Evolutionary conservation across 2,113 vertebrate genomes (phyloP).

Genomic region (Macaca mulatta): DNA sequence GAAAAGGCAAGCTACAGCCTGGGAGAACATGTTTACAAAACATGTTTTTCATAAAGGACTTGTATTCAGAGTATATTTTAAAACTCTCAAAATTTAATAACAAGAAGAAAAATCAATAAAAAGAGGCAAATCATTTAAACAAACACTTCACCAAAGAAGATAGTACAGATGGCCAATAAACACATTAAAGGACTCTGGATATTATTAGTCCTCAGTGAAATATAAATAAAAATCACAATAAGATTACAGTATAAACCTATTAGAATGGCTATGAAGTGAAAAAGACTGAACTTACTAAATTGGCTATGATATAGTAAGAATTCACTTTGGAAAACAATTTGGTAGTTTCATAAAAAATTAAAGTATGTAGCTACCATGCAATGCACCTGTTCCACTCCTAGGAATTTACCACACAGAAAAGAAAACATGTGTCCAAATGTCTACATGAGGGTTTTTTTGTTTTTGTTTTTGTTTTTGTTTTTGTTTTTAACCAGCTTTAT

Average conservation of each 20-base stretch:
- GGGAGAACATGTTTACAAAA: not conserved
- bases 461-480: not conserved
- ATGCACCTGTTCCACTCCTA: not conserved
- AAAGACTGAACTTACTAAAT: not conserved
- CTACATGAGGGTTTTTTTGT: not conserved
- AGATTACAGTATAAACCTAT: not conserved
- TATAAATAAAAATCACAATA: not conserved
- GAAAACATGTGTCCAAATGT: not conserved
- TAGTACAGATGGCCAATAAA: not conserved
- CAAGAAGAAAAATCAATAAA: not conserved
- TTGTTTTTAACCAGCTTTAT: not conserved
- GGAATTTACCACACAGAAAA: not conserved
- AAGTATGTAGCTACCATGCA: not conserved
- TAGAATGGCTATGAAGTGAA: not conserved
- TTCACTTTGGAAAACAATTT: not conserved
- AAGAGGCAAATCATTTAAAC: not conserved
- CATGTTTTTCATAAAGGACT: not conserved
- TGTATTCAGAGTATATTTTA: not conserved
- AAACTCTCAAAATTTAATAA: not conserved
- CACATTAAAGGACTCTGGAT: not conserved
- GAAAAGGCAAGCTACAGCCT: not conserved
- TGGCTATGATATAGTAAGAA: not conserved
- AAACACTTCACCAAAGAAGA: not conserved
- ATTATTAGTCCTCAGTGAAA: not conserved
- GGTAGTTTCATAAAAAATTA: not conserved